Percentiles rank a stretch among this genome's conserved stretches.
phyloP scores from a whole-genome alignment of 2,888 invertebrate species.

The Priocnemis perturbator region DNA sequence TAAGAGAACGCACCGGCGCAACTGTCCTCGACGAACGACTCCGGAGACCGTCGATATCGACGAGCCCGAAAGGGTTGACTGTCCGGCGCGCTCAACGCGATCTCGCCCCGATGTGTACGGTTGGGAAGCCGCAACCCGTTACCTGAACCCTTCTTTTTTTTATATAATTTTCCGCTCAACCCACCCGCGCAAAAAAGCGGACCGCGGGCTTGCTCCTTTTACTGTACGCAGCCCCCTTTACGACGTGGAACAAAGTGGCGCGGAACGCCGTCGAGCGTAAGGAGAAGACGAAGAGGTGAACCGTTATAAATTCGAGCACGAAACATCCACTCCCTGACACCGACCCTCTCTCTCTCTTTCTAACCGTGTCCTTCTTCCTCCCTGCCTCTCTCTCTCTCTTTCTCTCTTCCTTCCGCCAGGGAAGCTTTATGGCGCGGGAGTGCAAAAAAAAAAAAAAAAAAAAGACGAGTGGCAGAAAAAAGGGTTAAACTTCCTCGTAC shows the following conservation, averaged over 20 bases:
- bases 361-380: constrained; percentile 12
- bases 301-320: constrained; percentile 54
- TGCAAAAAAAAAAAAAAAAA: constrained; percentile 49
- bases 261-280: constrained; percentile 6
- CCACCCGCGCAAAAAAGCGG: constrained; percentile 35
- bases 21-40: too few relatives aligned
- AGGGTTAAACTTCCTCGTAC: constrained; percentile 49
- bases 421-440: constrained; percentile 47
- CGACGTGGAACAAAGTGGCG: constrained; percentile 21
- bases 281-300: constrained; percentile 19
- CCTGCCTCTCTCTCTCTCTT: constrained; percentile 11
- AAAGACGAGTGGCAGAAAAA: constrained; percentile 30
- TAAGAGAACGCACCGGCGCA: too few relatives aligned
- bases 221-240: constrained; percentile 26
- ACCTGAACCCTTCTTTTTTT: constrained; percentile 50
- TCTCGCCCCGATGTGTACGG: too few relatives aligned
- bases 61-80: too few relatives aligned
- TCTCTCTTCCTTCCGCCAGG: constrained; percentile 14
- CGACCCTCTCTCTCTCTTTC: constrained; percentile 13
- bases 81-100: too few relatives aligned
- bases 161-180: constrained; percentile 38
- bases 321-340: constrained; percentile 21
- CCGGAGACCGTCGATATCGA: too few relatives aligned
- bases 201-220: constrained; percentile 14
- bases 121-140: constrained; percentile 44